Conservation (phyloP, 2,888 invertebrate genomes). For the Eupithecia abbreviata region DNA sequence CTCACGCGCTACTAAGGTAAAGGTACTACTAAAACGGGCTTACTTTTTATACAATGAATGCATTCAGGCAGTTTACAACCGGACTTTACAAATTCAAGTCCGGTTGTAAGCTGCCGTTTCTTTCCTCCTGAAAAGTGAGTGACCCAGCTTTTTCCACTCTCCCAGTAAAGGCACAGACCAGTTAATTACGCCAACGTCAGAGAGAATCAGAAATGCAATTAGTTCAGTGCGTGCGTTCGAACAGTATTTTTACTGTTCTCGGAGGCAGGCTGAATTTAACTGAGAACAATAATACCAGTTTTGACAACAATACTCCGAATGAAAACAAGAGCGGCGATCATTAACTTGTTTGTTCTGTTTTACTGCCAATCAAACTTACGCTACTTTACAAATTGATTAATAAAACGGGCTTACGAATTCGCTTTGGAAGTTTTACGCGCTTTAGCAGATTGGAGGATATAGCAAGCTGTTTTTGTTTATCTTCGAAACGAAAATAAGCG, state of each 20-base stretch:
- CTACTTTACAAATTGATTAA: conserved; percentile 23
- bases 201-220: conserved; percentile 78
- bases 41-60: too few relatives aligned
- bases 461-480: neutral
- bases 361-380: conserved; percentile 33
- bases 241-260: conserved; percentile 52
- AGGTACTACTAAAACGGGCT: too few relatives aligned
- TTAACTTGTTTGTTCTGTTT: conserved; percentile 26
- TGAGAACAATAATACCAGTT: conserved; percentile 43
- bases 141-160: conserved; percentile 14
- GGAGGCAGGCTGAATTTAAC: conserved; percentile 41
- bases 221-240: conserved; percentile 67
- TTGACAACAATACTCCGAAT: conserved; percentile 20
- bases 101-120: too few relatives aligned
- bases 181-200: conserved; percentile 75
- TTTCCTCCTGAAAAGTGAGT: conserved; percentile 8
- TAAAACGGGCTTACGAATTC: conserved; percentile 7
- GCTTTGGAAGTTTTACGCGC: conserved; percentile 5
- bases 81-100: too few relatives aligned
- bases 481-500: neutral
- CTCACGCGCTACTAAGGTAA: too few relatives aligned
- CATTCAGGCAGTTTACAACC: too few relatives aligned
- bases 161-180: conserved; percentile 35
- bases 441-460: conserved; percentile 3
- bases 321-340: conserved; percentile 13